Evolutionary conservation across 2,888 invertebrate genomes (phyloP).

Genomic region (Eueremaeus valkanovi): DNA sequence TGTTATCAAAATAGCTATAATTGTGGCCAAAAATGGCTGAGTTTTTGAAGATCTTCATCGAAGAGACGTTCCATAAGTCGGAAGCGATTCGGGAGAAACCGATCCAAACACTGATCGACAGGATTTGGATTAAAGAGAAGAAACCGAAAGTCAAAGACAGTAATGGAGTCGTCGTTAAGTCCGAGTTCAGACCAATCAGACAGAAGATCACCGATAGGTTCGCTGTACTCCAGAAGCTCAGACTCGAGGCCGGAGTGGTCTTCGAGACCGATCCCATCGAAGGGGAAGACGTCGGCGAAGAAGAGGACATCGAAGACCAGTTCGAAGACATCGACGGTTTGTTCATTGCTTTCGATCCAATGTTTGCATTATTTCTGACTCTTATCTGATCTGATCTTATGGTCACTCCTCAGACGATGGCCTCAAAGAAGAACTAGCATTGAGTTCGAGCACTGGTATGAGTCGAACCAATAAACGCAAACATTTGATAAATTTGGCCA

Average conservation of each 20-base stretch:
- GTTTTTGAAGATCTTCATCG: constrained; percentile 10
- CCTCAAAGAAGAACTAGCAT: neutral
- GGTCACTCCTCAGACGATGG: neutral
- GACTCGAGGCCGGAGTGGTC: neutral
- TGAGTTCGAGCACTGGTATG: neutral
- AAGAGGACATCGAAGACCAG: neutral
- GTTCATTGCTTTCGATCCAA: neutral
- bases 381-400: neutral
- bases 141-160: neutral
- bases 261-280: neutral
- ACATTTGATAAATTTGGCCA: neutral
- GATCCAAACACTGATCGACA: neutral
- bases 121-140: neutral
- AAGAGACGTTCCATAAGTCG: constrained; percentile 1
- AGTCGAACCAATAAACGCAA: neutral
- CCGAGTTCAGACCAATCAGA: neutral
- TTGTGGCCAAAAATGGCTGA: no score
- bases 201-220: neutral
- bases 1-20: constrained; percentile 52
- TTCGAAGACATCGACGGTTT: neutral
- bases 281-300: neutral
- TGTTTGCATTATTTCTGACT: neutral
- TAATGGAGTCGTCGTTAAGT: neutral
- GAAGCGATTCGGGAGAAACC: constrained; percentile 21
- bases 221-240: neutral